These are phyloP conservation scores for Caranx ignobilis DNA, from an alignment of 2,113 vertebrate species.

Conservation along the genomic window DNA sequence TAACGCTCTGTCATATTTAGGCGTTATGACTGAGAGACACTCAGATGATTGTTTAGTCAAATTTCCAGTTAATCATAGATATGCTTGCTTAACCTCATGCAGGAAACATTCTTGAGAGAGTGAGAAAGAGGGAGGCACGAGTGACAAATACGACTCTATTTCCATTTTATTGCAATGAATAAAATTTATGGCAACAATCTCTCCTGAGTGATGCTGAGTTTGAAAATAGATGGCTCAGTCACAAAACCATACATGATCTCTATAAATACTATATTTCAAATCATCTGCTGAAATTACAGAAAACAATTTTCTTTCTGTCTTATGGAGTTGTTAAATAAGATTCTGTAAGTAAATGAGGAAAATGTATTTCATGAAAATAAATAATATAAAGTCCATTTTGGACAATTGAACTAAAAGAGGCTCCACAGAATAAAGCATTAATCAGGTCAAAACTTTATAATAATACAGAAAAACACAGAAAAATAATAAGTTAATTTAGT, in stretches of 20 bases:
- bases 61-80: slow-evolving; percentile 65
- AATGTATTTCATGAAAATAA: background rate
- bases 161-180: slow-evolving; percentile 60
- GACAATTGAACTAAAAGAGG: no score
- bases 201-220: slow-evolving; percentile 44
- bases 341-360: background rate
- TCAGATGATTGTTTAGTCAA: slow-evolving; percentile 59
- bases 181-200: slow-evolving; percentile 55
- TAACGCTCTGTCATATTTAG: slow-evolving; percentile 71
- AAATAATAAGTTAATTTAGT: no score
- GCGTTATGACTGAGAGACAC: slow-evolving; percentile 55
- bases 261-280: slow-evolving; percentile 25
- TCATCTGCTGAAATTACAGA: background rate
- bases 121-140: background rate
- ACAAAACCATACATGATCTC: slow-evolving; percentile 15
- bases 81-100: slow-evolving; percentile 51
- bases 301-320: background rate
- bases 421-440: no score
- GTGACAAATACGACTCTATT: slow-evolving; percentile 57
- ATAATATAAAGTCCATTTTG: no score
- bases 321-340: background rate
- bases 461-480: no score
- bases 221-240: slow-evolving; percentile 36
- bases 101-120: slow-evolving; percentile 30
- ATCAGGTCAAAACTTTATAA: no score